phyloP scores from a whole-genome alignment of 30 jellyfish, hydroid and myxozoan genomes.

The Catostylus mosaicus region DNA sequence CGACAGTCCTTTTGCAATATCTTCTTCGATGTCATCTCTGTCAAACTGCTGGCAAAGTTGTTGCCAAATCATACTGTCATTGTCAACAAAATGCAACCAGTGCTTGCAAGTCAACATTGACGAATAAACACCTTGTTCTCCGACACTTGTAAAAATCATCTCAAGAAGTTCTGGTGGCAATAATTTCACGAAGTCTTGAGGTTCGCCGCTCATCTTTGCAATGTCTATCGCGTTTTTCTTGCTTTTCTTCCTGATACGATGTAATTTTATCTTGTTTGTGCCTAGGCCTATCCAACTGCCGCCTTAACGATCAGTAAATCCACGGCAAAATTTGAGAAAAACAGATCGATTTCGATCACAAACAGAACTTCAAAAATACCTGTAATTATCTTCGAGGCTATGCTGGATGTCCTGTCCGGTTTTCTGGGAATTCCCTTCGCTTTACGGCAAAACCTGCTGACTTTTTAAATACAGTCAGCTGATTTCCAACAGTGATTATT shows the following conservation, averaged over 20 bases:
- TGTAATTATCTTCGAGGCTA: background rate
- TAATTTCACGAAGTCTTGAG: constrained; percentile 43
- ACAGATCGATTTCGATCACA: too few relatives aligned
- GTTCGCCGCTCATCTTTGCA: background rate
- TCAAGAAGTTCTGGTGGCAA: constrained; percentile 71
- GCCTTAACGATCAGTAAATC: too few relatives aligned
- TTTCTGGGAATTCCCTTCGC: constrained; percentile 56
- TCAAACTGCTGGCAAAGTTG: constrained; percentile 46
- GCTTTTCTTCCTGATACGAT: too few relatives aligned
- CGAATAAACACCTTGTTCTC: constrained; percentile 30
- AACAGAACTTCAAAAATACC: too few relatives aligned
- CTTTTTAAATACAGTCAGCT: constrained; percentile 2
- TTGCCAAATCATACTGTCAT: constrained; percentile 51
- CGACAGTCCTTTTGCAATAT: constrained; percentile 30
- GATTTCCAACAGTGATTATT: constrained; percentile 12
- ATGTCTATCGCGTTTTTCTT: too few relatives aligned
- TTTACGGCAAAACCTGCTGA: background rate
- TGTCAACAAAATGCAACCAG: constrained; percentile 59
- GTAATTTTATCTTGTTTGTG: too few relatives aligned
- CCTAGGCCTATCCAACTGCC: too few relatives aligned
- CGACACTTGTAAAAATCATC: constrained; percentile 42
- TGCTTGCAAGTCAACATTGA: constrained; percentile 36
- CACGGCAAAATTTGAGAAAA: too few relatives aligned
- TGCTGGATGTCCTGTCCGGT: background rate
- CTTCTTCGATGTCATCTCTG: constrained; percentile 43